Evolutionary conservation across 2,888 invertebrate species (phyloP).

Genomic region (Schizotus pectinicornis): DNA sequence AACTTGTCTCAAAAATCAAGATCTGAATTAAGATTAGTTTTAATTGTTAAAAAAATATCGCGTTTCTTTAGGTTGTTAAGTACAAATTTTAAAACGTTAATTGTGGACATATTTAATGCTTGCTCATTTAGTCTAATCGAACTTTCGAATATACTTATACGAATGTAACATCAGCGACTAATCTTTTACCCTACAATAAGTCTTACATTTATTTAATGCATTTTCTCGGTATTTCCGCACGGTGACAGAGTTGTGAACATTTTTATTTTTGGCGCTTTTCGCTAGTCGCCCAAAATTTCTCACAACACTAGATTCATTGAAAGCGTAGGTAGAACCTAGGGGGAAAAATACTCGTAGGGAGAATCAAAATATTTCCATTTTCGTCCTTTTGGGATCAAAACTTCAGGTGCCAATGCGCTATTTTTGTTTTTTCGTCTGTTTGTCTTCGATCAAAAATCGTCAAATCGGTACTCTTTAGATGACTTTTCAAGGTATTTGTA

Average conservation of each 20-base stretch:
- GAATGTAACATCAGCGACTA: slow-evolving; percentile 5
- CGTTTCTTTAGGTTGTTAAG: slow-evolving; percentile 10
- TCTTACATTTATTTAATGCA: slow-evolving; percentile 22
- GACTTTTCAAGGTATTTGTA: slow-evolving; percentile 15
- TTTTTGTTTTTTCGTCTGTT: not conserved
- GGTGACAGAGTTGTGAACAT: slow-evolving; percentile 37
- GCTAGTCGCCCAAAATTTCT: slow-evolving; percentile 13
- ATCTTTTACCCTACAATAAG: slow-evolving; percentile 20
- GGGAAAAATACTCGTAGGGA: too few relatives aligned
- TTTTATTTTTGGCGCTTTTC: slow-evolving; percentile 21
- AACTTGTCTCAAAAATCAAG: not conserved
- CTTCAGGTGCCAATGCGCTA: not conserved
- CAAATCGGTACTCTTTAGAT: too few relatives aligned
- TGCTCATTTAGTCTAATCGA: slow-evolving; percentile 17
- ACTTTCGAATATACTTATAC: slow-evolving; percentile 4
- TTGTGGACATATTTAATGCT: slow-evolving; percentile 14
- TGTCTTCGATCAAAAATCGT: not conserved
- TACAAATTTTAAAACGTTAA: slow-evolving; percentile 16
- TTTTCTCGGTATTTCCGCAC: slow-evolving; percentile 11
- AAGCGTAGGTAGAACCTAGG: too few relatives aligned
- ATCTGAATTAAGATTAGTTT: too few relatives aligned
- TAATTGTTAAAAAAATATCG: too few relatives aligned
- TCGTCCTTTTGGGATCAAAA: slow-evolving; percentile 21
- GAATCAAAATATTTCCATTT: not conserved
- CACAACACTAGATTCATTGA: not conserved